Percentiles rank a stretch among this genome's conserved stretches.
phyloP scores from a whole-genome alignment of 1,140 invertebrate species.

The Drosophila erecta region DNA sequence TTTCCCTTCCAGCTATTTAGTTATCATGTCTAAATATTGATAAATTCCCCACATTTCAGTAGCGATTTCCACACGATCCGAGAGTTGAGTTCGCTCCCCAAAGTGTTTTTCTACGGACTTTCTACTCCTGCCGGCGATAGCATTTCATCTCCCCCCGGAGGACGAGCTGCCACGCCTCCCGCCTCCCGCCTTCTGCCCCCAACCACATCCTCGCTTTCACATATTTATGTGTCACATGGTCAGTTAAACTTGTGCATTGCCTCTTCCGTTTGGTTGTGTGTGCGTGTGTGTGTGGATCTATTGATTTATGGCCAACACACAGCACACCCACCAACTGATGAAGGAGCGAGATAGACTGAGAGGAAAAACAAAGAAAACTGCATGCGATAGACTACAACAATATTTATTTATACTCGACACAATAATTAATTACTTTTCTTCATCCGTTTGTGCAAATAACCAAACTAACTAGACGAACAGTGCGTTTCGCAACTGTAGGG shows the following conservation, averaged over 20 bases:
- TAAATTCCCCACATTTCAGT: conserved; percentile 22
- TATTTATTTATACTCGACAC: conserved; percentile 54
- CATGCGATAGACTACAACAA: conserved; percentile 55
- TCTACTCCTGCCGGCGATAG: conserved; percentile 13
- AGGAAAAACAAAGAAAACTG: conserved; percentile 59
- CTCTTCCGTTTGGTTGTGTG: conserved; percentile 55
- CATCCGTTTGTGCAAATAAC: conserved; percentile 58
- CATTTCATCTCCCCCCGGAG: conserved; percentile 34
- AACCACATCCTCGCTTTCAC: conserved; percentile 8
- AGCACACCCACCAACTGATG: conserved; percentile 16
- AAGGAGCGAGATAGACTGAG: conserved; percentile 42
- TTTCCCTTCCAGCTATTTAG: conserved; percentile 15
- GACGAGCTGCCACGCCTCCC: background rate
- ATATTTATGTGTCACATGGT: conserved; percentile 78
- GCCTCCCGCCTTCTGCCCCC: background rate
- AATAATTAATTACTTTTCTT: conserved; percentile 66
- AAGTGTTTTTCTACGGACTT: conserved; percentile 18
- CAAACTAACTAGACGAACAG: conserved; percentile 43
- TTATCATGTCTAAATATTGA: conserved; percentile 31
- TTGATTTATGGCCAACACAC: conserved; percentile 20
- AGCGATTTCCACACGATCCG: conserved; percentile 39
- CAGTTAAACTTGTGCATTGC: conserved; percentile 76
- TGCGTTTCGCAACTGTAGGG: conserved; percentile 31
- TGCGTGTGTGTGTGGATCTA: conserved; percentile 46
- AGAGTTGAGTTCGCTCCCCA: conserved; percentile 25